Percentiles rank a stretch among this genome's conserved stretches.
These are phyloP conservation scores for Molossus molossus DNA, from an alignment of 2,797 vertebrate genomes.

Conservation along the genomic window DNA sequence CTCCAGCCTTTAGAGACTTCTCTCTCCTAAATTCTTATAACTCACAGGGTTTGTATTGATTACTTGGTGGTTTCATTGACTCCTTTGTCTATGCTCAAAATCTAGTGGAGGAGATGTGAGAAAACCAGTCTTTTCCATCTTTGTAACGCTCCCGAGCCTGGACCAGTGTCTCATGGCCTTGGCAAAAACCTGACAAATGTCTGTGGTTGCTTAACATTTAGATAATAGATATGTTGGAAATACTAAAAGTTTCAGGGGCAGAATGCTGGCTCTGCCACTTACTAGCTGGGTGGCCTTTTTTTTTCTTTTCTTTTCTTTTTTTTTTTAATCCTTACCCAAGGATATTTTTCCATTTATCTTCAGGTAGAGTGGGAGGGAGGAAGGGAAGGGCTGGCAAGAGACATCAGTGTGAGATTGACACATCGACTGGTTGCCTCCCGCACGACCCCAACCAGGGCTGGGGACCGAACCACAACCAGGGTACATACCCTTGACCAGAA, in stretches of 20 bases:
- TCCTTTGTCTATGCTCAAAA: neutral
- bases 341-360: too few species aligned
- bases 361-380: too few species aligned
- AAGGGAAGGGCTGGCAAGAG: too few species aligned
- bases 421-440: too few species aligned
- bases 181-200: neutral
- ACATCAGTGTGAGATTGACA: too few species aligned
- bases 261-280: neutral
- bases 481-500: too few species aligned
- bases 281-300: neutral
- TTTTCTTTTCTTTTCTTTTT: neutral
- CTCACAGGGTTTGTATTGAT: neutral
- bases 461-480: too few species aligned
- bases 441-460: too few species aligned
- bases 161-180: neutral
- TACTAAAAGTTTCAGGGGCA: neutral
- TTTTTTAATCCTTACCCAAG: too few species aligned
- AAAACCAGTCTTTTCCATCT: conserved; percentile 25
- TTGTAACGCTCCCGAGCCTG: neutral
- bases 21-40: neutral
- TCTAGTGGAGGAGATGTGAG: neutral
- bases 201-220: neutral
- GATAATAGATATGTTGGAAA: neutral
- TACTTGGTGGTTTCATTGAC: neutral
- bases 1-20: neutral